These are phyloP conservation scores for Kuschelorhynchus macadamiae DNA, from an alignment of 2,888 invertebrate species.

Conservation along the genomic window DNA sequence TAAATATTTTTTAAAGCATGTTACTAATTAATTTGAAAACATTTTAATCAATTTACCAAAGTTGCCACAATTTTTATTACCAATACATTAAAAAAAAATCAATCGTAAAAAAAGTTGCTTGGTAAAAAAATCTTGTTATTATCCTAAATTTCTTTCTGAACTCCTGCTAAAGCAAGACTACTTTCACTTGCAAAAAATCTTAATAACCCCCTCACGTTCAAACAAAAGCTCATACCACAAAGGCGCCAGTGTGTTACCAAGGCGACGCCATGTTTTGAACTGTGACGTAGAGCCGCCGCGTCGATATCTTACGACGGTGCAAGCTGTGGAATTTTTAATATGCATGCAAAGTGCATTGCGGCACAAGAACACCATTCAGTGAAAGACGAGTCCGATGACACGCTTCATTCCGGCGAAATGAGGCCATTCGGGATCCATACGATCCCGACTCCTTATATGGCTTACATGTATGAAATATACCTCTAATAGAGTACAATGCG, in stretches of 20 bases:
- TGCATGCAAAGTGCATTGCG: slow-evolving; percentile 49
- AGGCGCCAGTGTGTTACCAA: slow-evolving; percentile 63
- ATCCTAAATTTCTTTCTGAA: background rate
- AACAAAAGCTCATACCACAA: slow-evolving; percentile 15
- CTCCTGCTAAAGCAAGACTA: too few species aligned
- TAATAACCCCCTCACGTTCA: background rate
- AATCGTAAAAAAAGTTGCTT: too few species aligned
- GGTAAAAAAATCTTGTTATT: background rate
- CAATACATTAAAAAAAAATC: too few species aligned
- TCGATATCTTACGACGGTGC: slow-evolving; percentile 52
- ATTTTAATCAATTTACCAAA: too few species aligned
- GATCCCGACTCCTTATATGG: too few species aligned
- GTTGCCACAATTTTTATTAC: too few species aligned
- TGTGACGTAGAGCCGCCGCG: slow-evolving; percentile 61
- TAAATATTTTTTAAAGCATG: too few species aligned
- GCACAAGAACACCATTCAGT: background rate
- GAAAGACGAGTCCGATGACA: slow-evolving; percentile 2
- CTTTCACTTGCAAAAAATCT: background rate
- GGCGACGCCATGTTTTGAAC: slow-evolving; percentile 66
- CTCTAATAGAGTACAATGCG: too few species aligned
- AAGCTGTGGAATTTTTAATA: slow-evolving; percentile 47
- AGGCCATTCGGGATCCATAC: too few species aligned
- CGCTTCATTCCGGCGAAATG: too few species aligned
- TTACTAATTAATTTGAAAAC: too few species aligned
- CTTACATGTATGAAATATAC: too few species aligned